These are phyloP conservation scores for Clarias fuscus DNA, from an alignment of 2,797 vertebrate genomes.

Conservation along the genomic window DNA sequence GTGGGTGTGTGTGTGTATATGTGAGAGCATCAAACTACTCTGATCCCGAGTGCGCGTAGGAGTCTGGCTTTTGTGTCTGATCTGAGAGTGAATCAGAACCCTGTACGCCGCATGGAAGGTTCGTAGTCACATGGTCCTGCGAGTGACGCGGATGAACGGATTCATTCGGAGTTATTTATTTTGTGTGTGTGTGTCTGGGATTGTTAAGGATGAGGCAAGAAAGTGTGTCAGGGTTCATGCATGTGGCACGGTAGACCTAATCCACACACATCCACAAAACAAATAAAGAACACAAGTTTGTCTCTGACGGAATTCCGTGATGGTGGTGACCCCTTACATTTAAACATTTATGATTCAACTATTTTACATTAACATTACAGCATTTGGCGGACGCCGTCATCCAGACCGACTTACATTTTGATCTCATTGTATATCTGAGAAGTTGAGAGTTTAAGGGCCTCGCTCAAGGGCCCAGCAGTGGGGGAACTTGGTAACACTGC, in stretches of 20 bases:
- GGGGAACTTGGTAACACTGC: no score
- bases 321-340: neutral
- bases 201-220: conserved; percentile 28
- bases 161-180: conserved; percentile 16
- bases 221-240: conserved; percentile 39
- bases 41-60: conserved; percentile 43
- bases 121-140: conserved; percentile 7
- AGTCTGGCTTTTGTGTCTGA: neutral
- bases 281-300: neutral
- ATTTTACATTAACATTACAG: no score
- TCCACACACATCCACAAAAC: neutral
- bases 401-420: no score
- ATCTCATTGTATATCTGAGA: no score
- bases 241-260: neutral
- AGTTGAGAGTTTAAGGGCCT: no score
- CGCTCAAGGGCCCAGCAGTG: no score
- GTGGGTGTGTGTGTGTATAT: neutral
- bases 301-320: neutral
- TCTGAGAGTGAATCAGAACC: neutral
- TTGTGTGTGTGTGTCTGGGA: conserved; percentile 3
- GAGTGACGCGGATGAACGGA: conserved; percentile 30
- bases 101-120: neutral
- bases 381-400: no score
- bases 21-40: conserved; percentile 46
- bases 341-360: neutral